These are phyloP conservation scores for Sitta europaea DNA, from an alignment of 2,113 vertebrate genomes.

Conservation along the genomic window DNA sequence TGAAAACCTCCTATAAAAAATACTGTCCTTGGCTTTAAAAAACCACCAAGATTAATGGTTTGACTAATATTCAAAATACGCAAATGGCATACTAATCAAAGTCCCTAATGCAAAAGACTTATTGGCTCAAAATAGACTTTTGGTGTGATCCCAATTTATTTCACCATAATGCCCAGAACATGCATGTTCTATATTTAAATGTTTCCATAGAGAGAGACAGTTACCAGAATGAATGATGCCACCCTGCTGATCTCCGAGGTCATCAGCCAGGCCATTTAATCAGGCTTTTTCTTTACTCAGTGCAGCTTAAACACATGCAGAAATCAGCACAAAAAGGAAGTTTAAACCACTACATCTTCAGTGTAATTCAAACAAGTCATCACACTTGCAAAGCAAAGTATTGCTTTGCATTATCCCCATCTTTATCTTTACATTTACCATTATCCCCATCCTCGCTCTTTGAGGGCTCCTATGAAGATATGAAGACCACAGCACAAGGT, in stretches of 20 bases:
- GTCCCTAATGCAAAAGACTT: not conserved
- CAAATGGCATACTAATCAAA: not conserved
- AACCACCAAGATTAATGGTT: not conserved
- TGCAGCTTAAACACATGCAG: not conserved
- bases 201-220: not conserved
- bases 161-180: not conserved
- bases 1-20: constrained; percentile 56
- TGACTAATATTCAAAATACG: not conserved
- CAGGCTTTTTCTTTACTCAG: not conserved
- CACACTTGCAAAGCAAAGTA: not conserved
- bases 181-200: not conserved
- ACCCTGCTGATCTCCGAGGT: not conserved
- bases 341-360: not conserved
- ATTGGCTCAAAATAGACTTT: not conserved
- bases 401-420: not conserved
- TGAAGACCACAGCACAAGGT: not conserved
- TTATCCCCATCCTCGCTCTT: not conserved
- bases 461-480: not conserved
- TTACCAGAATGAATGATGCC: not conserved
- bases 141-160: not conserved
- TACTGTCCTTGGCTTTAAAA: constrained; percentile 41
- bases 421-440: not conserved
- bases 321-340: not conserved
- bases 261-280: not conserved
- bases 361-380: not conserved